A percentile compares a stretch with the other conserved stretches of the same genome.
phyloP scores from a whole-genome alignment of 2,888 invertebrate genomes.

The Tridacna crocea region DNA sequence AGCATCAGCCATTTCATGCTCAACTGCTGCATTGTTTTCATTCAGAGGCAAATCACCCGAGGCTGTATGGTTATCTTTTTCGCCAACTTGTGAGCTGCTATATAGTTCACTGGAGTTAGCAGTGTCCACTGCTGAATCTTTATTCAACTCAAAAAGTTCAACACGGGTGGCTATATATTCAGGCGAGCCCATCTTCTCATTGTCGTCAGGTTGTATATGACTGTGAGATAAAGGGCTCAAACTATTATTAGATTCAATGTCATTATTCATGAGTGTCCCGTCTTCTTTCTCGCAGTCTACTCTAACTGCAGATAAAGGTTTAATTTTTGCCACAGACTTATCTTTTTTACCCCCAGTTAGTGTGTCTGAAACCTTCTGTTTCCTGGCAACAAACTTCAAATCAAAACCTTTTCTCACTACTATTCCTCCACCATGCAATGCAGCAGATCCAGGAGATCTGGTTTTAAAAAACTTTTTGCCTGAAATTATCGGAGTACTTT shows the following conservation, averaged over 20 bases:
- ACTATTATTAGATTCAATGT: neutral
- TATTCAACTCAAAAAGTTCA: neutral
- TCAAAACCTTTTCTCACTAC: slow-evolving; percentile 73
- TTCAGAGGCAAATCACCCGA: neutral
- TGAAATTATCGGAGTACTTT: slow-evolving; percentile 32
- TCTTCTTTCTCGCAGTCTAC: neutral
- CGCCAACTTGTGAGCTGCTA: slow-evolving; percentile 26
- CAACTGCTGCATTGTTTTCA: neutral
- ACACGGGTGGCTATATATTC: neutral
- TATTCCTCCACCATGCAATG: slow-evolving; percentile 62
- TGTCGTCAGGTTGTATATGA: neutral
- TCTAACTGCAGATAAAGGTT: neutral
- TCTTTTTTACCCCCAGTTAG: neutral
- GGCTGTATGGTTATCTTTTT: neutral
- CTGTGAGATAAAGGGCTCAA: neutral
- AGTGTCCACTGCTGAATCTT: slow-evolving; percentile 43
- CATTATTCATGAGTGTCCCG: neutral
- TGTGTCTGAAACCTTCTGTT: slow-evolving; percentile 4
- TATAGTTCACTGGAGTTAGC: slow-evolving; percentile 44
- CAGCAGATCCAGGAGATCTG: slow-evolving; percentile 67
- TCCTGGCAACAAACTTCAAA: slow-evolving; percentile 70
- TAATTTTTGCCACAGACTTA: neutral
- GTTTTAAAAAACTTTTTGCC: slow-evolving; percentile 74
- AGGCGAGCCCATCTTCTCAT: neutral
- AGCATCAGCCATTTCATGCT: neutral